Conservation (phyloP, 2,113 vertebrate genomes). For the Narcine bancroftii region DNA sequence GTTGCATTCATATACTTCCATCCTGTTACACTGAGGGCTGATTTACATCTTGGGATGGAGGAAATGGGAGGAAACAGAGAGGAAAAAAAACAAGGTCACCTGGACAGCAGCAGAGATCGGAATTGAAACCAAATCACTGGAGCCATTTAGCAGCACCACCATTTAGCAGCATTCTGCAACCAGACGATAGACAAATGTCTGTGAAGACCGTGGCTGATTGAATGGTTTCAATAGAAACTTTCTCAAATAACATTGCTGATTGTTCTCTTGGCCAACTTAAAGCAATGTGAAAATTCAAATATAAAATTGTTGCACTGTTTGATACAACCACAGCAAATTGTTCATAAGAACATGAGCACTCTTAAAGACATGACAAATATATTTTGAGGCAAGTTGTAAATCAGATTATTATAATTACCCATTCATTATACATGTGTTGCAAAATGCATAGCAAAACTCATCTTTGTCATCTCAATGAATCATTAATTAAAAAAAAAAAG, state of each 20-base stretch:
- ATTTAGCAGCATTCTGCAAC: no score
- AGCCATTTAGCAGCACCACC: no score
- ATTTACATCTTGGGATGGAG: no score
- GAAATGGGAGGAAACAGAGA: no score
- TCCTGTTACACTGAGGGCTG: no score
- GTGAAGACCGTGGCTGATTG: neutral
- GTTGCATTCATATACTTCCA: no score
- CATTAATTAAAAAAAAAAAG: neutral
- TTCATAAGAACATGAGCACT: neutral
- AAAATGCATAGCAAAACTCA: neutral
- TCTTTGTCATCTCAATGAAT: neutral
- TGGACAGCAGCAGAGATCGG: no score
- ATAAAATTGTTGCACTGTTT: neutral
- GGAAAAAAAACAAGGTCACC: no score
- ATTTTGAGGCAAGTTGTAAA: neutral
- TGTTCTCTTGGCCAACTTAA: neutral
- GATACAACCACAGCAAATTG: neutral
- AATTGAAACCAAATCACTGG: no score
- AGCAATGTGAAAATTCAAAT: neutral
- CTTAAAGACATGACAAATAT: neutral
- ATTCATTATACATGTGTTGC: neutral
- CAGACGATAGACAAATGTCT: no score
- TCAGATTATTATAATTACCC: neutral
- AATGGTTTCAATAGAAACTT: neutral
- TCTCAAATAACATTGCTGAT: neutral